These are phyloP conservation scores for Hymenopus coronatus DNA, from an alignment of 2,888 invertebrate species.

Conservation along the genomic window DNA sequence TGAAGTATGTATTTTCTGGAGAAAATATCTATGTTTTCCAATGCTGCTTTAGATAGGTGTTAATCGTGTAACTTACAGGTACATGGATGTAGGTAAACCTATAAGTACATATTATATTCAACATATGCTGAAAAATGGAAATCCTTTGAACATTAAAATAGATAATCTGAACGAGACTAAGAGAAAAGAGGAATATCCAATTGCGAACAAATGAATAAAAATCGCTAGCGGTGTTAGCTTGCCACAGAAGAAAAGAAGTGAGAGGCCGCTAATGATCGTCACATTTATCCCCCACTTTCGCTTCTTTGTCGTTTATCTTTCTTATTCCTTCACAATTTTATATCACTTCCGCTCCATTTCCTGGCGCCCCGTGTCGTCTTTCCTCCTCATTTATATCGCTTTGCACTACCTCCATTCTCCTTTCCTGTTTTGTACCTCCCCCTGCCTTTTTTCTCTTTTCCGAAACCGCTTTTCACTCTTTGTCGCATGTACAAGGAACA, in stretches of 20 bases:
- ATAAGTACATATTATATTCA: too few relatives aligned
- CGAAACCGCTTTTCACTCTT: background rate
- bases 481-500: background rate
- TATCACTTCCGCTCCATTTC: constrained; percentile 37
- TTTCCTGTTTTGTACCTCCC: background rate
- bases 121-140: too few relatives aligned
- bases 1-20: too few relatives aligned
- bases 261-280: background rate
- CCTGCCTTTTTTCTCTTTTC: background rate
- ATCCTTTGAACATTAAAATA: background rate
- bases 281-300: background rate
- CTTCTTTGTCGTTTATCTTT: background rate
- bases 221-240: background rate
- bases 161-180: background rate
- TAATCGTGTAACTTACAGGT: too few relatives aligned
- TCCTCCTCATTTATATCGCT: background rate
- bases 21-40: too few relatives aligned
- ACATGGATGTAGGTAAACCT: too few relatives aligned
- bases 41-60: too few relatives aligned
- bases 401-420: background rate
- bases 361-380: constrained; percentile 2
- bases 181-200: background rate
- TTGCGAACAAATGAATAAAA: background rate
- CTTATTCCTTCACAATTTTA: constrained; percentile 19
- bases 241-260: background rate